Evolutionary conservation across 1,140 invertebrate species (phyloP).

Genomic region (Melitaea cinxia): DNA sequence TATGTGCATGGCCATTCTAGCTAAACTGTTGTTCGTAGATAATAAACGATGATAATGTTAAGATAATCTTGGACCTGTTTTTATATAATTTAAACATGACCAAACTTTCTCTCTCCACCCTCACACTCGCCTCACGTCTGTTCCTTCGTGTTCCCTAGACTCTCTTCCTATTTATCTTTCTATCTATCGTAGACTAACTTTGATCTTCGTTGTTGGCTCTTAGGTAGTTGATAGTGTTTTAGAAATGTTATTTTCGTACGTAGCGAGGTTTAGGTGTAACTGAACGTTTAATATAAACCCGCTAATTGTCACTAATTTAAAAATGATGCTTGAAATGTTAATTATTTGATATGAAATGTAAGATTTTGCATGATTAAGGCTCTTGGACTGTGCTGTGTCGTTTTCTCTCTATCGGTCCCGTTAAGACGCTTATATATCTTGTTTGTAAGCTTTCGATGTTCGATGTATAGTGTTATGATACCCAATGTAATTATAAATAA

Average conservation of each 20-base stretch:
- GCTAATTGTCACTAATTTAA: slow-evolving; percentile 78
- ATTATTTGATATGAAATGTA: slow-evolving; percentile 18
- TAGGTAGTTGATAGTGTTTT: slow-evolving; percentile 63
- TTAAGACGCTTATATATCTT: slow-evolving; percentile 57
- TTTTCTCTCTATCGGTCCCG: slow-evolving; percentile 63
- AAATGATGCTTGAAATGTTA: slow-evolving; percentile 40
- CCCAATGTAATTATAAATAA: slow-evolving; percentile 48
- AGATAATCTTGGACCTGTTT: slow-evolving; percentile 55
- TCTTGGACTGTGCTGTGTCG: slow-evolving; percentile 70
- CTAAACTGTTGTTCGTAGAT: slow-evolving; percentile 78
- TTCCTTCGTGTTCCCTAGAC: slow-evolving; percentile 18
- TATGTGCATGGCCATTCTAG: slow-evolving; percentile 78
- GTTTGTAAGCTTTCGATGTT: slow-evolving; percentile 76
- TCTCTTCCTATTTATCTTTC: slow-evolving; percentile 48
- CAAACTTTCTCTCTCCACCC: slow-evolving; percentile 49
- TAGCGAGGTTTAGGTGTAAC: slow-evolving; percentile 65
- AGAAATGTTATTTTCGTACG: slow-evolving; percentile 75
- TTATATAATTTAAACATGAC: slow-evolving; percentile 64
- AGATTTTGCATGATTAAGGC: slow-evolving; percentile 58
- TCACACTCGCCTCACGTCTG: slow-evolving; percentile 5
- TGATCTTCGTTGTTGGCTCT: slow-evolving; percentile 75
- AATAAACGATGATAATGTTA: slow-evolving; percentile 77
- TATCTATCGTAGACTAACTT: slow-evolving; percentile 62
- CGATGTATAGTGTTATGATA: slow-evolving; percentile 59
- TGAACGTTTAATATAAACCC: slow-evolving; percentile 52